Percentiles rank a stretch among this genome's conserved stretches.
Conservation (phyloP, 2,797 vertebrate species). For the Enteromius anoplus region DNA sequence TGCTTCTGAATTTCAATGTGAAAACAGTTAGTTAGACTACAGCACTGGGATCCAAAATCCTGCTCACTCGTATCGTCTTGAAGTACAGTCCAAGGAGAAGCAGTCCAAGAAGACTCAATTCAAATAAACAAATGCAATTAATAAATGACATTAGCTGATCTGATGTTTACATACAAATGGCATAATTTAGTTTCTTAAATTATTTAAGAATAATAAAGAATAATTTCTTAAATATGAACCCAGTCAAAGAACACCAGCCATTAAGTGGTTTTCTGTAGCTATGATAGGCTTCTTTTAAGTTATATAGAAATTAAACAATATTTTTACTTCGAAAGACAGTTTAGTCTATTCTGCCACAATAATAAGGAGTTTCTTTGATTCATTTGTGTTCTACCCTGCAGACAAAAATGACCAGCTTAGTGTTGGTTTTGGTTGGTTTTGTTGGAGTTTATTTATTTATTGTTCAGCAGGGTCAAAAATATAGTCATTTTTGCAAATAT, state of each 20-base stretch:
- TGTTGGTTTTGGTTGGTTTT: no score
- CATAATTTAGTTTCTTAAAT: neutral
- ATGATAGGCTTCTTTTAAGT: neutral
- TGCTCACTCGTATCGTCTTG: neutral
- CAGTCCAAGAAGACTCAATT: neutral
- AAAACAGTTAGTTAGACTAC: conserved; percentile 60
- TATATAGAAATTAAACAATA: neutral
- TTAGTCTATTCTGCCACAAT: neutral
- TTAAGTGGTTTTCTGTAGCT: neutral
- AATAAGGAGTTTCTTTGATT: neutral
- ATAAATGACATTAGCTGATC: conserved; percentile 9
- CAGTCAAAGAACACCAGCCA: neutral
- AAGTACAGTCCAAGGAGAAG: conserved; percentile 37
- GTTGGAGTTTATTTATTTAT: no score
- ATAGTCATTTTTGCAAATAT: neutral
- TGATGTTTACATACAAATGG: conserved; percentile 7
- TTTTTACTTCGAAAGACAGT: neutral
- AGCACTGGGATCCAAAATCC: neutral
- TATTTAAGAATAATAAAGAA: no score
- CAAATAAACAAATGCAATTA: neutral
- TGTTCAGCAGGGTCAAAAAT: neutral
- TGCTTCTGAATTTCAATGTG: conserved; percentile 57
- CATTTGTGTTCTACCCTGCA: neutral
- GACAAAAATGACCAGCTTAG: neutral
- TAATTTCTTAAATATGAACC: no score